phyloP scores from a whole-genome alignment of 2,888 invertebrate genomes.

The Pomacea canaliculata region DNA sequence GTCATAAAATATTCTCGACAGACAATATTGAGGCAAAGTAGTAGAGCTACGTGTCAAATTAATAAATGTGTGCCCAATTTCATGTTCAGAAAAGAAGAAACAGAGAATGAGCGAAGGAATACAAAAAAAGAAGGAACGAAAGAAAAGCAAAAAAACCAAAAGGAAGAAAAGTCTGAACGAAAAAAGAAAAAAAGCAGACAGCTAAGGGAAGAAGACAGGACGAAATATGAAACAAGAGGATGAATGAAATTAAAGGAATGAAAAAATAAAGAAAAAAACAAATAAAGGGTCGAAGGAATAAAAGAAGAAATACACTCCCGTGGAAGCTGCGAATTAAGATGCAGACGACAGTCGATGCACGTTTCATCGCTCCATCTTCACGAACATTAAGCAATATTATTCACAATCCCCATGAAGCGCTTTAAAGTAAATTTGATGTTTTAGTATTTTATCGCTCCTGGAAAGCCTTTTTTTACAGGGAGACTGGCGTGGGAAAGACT shows the following conservation, averaged over 20 bases:
- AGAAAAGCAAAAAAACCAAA: neutral
- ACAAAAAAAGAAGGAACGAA: neutral
- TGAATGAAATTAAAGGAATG: neutral
- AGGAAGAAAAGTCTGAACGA: neutral
- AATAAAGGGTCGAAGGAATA: neutral
- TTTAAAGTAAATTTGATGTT: too few relatives aligned
- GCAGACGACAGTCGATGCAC: too few relatives aligned
- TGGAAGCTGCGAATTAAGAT: neutral
- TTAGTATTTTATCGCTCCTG: too few relatives aligned
- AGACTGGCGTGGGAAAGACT: too few relatives aligned
- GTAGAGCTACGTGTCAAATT: neutral
- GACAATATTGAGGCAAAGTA: too few relatives aligned
- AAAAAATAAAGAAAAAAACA: neutral
- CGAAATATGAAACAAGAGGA: neutral
- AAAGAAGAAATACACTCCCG: neutral
- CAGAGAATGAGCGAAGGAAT: neutral
- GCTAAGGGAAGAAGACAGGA: neutral
- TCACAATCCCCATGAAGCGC: too few relatives aligned
- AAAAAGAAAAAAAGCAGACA: neutral
- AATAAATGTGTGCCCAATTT: neutral
- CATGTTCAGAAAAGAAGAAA: neutral
- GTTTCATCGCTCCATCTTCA: too few relatives aligned
- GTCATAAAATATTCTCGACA: too few relatives aligned
- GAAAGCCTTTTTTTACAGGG: too few relatives aligned
- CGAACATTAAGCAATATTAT: too few relatives aligned